phyloP scores from a whole-genome alignment of 2,888 invertebrate species.

The Tetheella fluctuosa region DNA sequence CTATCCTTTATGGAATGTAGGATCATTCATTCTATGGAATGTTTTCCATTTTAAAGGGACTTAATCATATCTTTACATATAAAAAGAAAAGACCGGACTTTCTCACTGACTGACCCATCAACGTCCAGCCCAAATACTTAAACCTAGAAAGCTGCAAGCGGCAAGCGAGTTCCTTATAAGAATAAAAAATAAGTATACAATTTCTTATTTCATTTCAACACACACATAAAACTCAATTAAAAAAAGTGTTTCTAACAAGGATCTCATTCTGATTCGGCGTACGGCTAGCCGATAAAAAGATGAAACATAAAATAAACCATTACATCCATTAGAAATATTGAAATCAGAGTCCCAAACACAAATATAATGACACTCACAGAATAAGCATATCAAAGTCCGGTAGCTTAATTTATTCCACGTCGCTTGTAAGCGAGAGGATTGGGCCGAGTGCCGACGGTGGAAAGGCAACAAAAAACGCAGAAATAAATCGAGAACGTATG shows the following conservation, averaged over 20 bases:
- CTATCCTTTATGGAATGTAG: neutral
- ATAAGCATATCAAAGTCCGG: slow-evolving; percentile 70
- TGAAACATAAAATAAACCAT: neutral
- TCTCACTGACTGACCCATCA: too few species aligned
- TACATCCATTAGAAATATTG: slow-evolving; percentile 11
- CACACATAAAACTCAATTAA: neutral
- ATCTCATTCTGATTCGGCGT: neutral
- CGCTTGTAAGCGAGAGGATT: slow-evolving; percentile 45
- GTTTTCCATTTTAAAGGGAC: too few species aligned
- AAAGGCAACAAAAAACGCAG: slow-evolving; percentile 39
- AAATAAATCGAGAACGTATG: slow-evolving; percentile 43
- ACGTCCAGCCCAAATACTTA: too few species aligned
- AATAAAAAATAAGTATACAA: neutral
- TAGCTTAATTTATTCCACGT: slow-evolving; percentile 81
- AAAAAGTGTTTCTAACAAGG: neutral
- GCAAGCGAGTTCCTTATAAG: neutral
- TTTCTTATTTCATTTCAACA: neutral
- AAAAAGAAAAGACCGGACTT: too few species aligned
- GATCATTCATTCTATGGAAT: too few species aligned
- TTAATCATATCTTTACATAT: too few species aligned
- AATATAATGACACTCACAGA: slow-evolving; percentile 44
- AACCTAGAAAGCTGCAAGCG: neutral
- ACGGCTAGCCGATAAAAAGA: neutral
- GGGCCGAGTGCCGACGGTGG: slow-evolving; percentile 45
- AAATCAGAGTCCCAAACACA: slow-evolving; percentile 11